Evolutionary conservation across 2,113 vertebrate species (phyloP).

Genomic region (Archocentrus centrarchus): DNA sequence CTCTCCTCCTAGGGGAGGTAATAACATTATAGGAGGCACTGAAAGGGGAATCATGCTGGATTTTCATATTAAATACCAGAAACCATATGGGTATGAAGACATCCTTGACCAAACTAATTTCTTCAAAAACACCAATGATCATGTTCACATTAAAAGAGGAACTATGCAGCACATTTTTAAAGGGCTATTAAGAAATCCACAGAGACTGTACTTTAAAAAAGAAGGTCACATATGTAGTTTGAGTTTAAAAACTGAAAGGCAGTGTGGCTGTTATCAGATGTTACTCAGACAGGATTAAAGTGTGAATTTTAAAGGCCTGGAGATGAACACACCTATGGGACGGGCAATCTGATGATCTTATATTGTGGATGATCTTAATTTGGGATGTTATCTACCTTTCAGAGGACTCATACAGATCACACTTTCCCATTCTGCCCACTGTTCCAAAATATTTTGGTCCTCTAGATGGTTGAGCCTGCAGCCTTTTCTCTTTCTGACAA

Average conservation of each 20-base stretch:
- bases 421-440: background rate
- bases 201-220: background rate
- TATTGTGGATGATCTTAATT: background rate
- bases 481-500: too few species aligned
- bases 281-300: background rate
- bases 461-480: background rate
- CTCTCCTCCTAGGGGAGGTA: slow-evolving; percentile 52
- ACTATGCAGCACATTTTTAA: background rate
- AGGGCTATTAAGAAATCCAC: background rate
- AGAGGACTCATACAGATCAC: background rate
- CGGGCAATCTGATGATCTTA: background rate
- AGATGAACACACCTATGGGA: background rate
- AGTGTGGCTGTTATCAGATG: background rate
- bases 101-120: slow-evolving; percentile 33
- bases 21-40: slow-evolving; percentile 57
- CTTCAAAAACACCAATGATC: slow-evolving; percentile 4
- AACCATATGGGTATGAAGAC: slow-evolving; percentile 39
- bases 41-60: slow-evolving; percentile 45
- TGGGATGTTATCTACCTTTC: background rate
- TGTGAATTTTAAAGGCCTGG: background rate
- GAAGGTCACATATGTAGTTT: background rate
- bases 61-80: slow-evolving; percentile 49
- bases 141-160: background rate
- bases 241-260: background rate
- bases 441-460: background rate